Evolutionary conservation across 2,888 invertebrate species (phyloP).

Genomic region (Rhagonycha lutea): DNA sequence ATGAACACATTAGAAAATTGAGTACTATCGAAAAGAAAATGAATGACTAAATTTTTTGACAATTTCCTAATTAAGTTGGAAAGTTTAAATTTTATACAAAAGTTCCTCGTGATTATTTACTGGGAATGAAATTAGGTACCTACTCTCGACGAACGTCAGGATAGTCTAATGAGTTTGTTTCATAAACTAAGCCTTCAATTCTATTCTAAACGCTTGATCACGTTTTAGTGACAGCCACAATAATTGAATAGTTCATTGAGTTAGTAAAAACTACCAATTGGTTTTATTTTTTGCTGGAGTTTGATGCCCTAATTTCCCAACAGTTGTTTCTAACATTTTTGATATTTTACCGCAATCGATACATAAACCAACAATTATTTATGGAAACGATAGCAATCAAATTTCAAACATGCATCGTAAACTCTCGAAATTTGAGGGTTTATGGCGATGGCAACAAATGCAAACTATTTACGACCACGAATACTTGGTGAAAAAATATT

Average conservation of each 20-base stretch:
- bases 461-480: neutral
- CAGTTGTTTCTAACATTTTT: neutral
- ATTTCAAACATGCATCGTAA: neutral
- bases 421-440: neutral
- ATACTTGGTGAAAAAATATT: neutral
- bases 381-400: neutral
- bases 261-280: neutral
- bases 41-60: neutral
- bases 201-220: neutral
- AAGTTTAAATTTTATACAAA: neutral
- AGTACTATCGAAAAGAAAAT: neutral
- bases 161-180: neutral
- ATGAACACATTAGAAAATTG: neutral
- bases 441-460: neutral
- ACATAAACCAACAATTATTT: neutral
- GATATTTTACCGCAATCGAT: neutral
- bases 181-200: neutral
- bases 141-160: neutral
- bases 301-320: neutral
- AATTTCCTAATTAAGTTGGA: neutral
- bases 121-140: neutral
- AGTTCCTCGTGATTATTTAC: neutral
- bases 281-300: neutral
- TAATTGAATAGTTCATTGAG: neutral
- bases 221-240: neutral